These are phyloP conservation scores for Trachelipus rathkii DNA, from an alignment of 1,140 invertebrate genomes.

Conservation along the genomic window DNA sequence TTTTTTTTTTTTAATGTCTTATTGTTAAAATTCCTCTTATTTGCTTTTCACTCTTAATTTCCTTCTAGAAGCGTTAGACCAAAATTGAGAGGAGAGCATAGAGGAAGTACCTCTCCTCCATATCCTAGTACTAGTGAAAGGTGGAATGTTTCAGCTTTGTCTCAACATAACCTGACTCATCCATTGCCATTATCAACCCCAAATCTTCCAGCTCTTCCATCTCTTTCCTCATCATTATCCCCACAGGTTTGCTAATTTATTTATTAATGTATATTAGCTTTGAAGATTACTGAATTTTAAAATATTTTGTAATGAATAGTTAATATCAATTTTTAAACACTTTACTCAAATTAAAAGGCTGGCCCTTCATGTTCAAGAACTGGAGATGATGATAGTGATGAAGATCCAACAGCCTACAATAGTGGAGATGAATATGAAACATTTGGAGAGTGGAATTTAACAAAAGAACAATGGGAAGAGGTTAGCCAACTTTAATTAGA, in stretches of 20 bases:
- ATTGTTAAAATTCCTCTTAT: background rate
- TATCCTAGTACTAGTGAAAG: slow-evolving; percentile 2
- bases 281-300: too few species aligned
- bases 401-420: background rate
- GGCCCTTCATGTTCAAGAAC: background rate
- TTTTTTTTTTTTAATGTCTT: background rate
- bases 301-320: too few species aligned
- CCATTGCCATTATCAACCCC: background rate
- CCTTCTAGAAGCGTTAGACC: background rate
- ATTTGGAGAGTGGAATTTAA: slow-evolving; percentile 2
- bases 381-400: background rate
- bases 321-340: too few species aligned
- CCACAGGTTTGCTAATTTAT: background rate
- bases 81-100: background rate
- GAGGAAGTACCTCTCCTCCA: slow-evolving; percentile 7
- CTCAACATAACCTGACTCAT: slow-evolving; percentile 4
- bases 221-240: background rate
- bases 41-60: background rate
- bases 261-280: too few species aligned
- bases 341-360: background rate
- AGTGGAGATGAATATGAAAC: slow-evolving; percentile 9
- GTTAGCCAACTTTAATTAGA: background rate
- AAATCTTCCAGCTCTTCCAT: background rate
- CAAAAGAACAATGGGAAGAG: slow-evolving; percentile 6
- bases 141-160: background rate